Evolutionary conservation across 2,888 invertebrate genomes (phyloP).

Genomic region (Auanema freiburgensis): DNA sequence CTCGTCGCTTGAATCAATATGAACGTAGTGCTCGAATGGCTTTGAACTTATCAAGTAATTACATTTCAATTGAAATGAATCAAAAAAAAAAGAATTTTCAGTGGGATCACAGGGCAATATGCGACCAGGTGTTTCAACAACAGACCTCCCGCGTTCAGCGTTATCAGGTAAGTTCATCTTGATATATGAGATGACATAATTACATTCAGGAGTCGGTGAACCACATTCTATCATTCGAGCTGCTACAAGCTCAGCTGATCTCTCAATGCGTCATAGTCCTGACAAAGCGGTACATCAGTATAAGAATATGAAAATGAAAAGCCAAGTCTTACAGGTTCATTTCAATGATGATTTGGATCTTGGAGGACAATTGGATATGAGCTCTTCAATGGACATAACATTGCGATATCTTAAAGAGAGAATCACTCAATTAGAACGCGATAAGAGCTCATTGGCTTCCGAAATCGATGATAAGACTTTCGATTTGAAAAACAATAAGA

Average conservation of each 20-base stretch:
- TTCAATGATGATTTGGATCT: slow-evolving; percentile 21
- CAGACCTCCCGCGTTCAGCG: slow-evolving; percentile 12
- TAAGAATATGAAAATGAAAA: too few relatives aligned
- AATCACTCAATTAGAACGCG: slow-evolving; percentile 39
- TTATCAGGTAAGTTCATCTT: slow-evolving; percentile 5
- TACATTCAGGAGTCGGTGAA: neutral
- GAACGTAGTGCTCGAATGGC: slow-evolving; percentile 20
- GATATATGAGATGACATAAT: too few relatives aligned
- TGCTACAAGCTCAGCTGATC: slow-evolving; percentile 7
- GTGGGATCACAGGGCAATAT: slow-evolving; percentile 12
- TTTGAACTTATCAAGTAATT: slow-evolving; percentile 20
- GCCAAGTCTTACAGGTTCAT: slow-evolving; percentile 10
- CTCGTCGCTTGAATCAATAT: slow-evolving; percentile 18
- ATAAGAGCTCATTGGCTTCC: slow-evolving; percentile 18
- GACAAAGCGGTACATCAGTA: slow-evolving; percentile 12
- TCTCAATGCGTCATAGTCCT: slow-evolving; percentile 6
- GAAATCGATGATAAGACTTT: neutral
- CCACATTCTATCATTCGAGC: slow-evolving; percentile 9
- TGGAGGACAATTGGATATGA: slow-evolving; percentile 25
- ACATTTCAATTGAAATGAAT: too few relatives aligned
- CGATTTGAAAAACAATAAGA: too few relatives aligned
- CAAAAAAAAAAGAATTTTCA: too few relatives aligned
- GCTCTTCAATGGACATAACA: slow-evolving; percentile 39
- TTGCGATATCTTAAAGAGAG: slow-evolving; percentile 40
- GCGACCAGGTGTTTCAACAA: slow-evolving; percentile 15